Evolutionary conservation across 1,140 invertebrate genomes (phyloP).

Genomic region (Drosophila navojoa): DNA sequence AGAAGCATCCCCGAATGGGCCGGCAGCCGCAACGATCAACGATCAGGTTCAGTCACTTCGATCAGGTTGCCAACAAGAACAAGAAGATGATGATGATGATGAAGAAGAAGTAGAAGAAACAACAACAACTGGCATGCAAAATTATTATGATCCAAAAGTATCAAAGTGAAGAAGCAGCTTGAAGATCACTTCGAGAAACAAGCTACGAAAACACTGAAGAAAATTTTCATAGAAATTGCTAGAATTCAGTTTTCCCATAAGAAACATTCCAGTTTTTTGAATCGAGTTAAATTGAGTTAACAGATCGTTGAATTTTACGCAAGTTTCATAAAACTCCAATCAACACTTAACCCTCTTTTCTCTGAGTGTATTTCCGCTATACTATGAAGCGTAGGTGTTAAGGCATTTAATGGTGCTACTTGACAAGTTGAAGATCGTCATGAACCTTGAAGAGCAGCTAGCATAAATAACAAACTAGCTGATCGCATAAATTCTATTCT

Average conservation of each 20-base stretch:
- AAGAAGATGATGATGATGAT: background rate
- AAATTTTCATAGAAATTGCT: background rate
- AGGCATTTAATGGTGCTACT: background rate
- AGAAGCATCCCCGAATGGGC: slow-evolving; percentile 21
- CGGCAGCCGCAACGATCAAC: slow-evolving; percentile 5
- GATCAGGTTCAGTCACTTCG: slow-evolving; percentile 11
- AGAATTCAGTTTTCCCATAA: too few species aligned
- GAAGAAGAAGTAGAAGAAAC: background rate
- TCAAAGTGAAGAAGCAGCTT: slow-evolving; percentile 7
- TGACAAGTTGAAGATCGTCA: slow-evolving; percentile 20
- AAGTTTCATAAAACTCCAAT: too few species aligned
- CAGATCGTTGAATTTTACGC: too few species aligned
- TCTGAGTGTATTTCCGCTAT: background rate
- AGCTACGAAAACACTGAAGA: background rate
- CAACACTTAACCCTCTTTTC: too few species aligned
- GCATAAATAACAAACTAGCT: background rate
- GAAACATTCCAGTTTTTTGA: too few species aligned
- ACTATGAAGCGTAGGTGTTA: slow-evolving; percentile 18
- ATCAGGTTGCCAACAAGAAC: slow-evolving; percentile 25
- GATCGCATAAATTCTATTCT: slow-evolving; percentile 4
- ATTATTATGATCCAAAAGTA: slow-evolving; percentile 28
- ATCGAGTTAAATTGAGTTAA: too few species aligned
- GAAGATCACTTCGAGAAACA: background rate
- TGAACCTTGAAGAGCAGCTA: background rate
- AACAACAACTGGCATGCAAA: slow-evolving; percentile 12